Evolutionary conservation across 1,140 invertebrate genomes (phyloP).

Genomic region (Alviniconcha marisindica): DNA sequence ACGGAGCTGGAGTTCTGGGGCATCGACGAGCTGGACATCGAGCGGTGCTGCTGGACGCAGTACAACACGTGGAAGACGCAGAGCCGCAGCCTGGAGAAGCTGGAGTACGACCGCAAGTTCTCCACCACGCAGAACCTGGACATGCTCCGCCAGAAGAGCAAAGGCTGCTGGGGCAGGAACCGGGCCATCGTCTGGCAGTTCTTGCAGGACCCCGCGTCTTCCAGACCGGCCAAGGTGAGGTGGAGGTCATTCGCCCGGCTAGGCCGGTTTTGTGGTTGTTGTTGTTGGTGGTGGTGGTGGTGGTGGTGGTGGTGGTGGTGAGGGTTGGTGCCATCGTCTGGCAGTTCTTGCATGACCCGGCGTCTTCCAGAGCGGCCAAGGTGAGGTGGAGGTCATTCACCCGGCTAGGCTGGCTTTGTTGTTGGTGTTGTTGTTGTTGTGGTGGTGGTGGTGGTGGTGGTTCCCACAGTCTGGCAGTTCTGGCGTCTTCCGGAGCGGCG

Average conservation of each 20-base stretch:
- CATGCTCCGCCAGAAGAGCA: conserved; percentile 49
- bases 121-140: conserved; percentile 64
- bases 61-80: conserved; percentile 74
- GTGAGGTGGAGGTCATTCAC: conserved; percentile 33
- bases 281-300: no score
- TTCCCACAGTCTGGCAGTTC: no score
- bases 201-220: conserved; percentile 67
- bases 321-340: conserved; percentile 54
- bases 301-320: no score
- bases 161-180: conserved; percentile 55
- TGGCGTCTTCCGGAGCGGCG: not conserved
- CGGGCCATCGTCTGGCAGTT: conserved; percentile 62
- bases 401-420: not conserved
- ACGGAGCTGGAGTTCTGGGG: conserved; percentile 73
- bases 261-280: no score
- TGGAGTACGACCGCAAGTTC: conserved; percentile 70
- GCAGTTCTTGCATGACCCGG: conserved; percentile 69
- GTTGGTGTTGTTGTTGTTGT: no score
- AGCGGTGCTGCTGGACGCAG: conserved; percentile 72
- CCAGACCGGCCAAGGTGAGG: conserved; percentile 60
- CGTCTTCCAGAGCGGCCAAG: conserved; percentile 66
- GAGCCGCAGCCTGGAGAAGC: conserved; percentile 68
- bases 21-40: conserved; percentile 69
- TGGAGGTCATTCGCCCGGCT: no score
- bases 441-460: no score